Evolutionary conservation across 2,797 vertebrate species (phyloP), one percentile per base, ranked within the genome.

Genomic region (Chiropotes sagulatus): DNA sequence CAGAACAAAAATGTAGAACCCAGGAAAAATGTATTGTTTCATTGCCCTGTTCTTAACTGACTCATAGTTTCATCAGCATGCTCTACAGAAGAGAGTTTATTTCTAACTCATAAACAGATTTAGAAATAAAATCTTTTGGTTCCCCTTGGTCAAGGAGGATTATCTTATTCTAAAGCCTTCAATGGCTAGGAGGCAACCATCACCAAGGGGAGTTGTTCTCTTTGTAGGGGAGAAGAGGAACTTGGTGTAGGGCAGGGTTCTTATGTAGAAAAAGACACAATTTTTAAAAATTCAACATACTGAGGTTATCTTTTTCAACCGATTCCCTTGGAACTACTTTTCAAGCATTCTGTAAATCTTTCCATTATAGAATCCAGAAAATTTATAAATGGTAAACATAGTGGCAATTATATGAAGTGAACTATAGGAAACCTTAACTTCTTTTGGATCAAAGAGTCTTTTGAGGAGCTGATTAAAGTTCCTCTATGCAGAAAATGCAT

Each of bases 401-500:
- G 14, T 52, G 82, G 57, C 30, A 94, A 57, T 83, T 72, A 83
- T 96, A 24, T 80, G 39, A 52, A 72, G 22, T 20, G 6, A 4
- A 64, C 15, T 79, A 41, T 41, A 73, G 33, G 20, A 73, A 41
- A 87, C 84, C 2, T 41, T 90, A 90, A 70, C 7, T 79, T 67
- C 20, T 73, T 84, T 41, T 89, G 78, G 20, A 84, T 61, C 36
- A 90, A 92, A 90, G 4, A 79, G 33, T n/a, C 0, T 28, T 81
- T 93, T 90, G 33, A 96, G 48, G 73, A 92, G 87, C 17, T 92
- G 58, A 88, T 86, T 95, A 81, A 72, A 54, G 6, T 85, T 84
- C 88, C 10, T 80, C 2, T 67, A 54, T 92, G 11, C 46, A 64
- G 48, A 94, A 91, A 95, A 88, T 52, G 44, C 13, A 72, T 2